These are phyloP conservation scores for Lysiphlebus fabarum DNA, from an alignment of 1,140 invertebrate species.

Conservation along the genomic window DNA sequence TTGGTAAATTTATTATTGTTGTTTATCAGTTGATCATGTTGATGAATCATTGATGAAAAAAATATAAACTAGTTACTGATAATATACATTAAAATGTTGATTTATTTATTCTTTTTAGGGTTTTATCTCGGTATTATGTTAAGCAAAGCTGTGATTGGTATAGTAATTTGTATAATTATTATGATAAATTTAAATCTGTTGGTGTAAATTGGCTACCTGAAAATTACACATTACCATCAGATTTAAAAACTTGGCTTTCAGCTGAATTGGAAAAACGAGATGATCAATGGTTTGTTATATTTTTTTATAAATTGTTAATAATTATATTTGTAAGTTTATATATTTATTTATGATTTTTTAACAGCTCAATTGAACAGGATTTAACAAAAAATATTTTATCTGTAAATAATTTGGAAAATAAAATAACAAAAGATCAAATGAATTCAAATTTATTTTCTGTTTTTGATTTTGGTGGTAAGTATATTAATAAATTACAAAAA, in stretches of 20 bases:
- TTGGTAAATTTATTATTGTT: constrained; percentile 48
- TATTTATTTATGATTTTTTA: background rate
- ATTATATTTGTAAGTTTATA: constrained; percentile 14
- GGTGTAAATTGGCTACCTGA: constrained; percentile 56
- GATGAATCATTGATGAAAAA: background rate
- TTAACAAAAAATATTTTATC: constrained; percentile 2
- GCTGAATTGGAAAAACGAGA: constrained; percentile 51
- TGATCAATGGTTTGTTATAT: constrained; percentile 29
- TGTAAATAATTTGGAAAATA: constrained; percentile 9
- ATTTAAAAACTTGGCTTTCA: constrained; percentile 56
- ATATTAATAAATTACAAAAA: too few species aligned
- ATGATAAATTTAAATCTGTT: constrained; percentile 47
- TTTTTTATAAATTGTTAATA: background rate
- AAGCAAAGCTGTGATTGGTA: constrained; percentile 58
- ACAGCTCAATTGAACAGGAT: background rate
- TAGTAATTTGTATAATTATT: constrained; percentile 46
- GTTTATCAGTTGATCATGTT: constrained; percentile 1
- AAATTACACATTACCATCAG: constrained; percentile 48
- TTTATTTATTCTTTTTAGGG: constrained; percentile 31
- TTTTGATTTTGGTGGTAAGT: constrained; percentile 5
- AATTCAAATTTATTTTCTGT: background rate
- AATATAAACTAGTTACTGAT: background rate
- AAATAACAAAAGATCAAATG: constrained; percentile 10
- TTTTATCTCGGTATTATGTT: constrained; percentile 51
- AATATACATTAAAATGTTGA: background rate